phyloP scores from a whole-genome alignment of 2,797 vertebrate genomes.

The Balearica regulorum region DNA sequence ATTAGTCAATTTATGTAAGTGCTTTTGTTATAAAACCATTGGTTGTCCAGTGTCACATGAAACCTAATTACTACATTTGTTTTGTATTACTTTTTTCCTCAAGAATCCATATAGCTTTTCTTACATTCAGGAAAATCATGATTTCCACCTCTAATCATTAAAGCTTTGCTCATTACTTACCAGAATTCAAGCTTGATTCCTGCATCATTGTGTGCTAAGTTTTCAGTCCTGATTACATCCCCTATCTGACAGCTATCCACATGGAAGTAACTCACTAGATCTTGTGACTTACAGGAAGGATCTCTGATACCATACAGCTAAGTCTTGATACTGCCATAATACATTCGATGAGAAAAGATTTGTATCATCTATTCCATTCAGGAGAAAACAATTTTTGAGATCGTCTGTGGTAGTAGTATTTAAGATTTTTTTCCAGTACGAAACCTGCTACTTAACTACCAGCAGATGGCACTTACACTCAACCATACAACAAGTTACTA shows the following conservation, averaged over 20 bases:
- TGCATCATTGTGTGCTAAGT: not conserved
- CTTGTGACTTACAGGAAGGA: not conserved
- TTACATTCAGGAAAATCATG: not conserved
- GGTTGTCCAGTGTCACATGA: not conserved
- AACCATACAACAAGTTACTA: not conserved
- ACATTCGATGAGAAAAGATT: not conserved
- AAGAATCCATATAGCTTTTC: not conserved
- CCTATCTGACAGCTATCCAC: not conserved
- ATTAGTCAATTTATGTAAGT: not conserved
- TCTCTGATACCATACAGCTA: not conserved
- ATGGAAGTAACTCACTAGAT: not conserved
- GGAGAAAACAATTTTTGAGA: not conserved
- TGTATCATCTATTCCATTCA: not conserved
- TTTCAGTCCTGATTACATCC: not conserved
- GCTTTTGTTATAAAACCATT: not conserved
- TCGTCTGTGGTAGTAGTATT: too few relatives aligned
- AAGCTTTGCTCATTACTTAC: not conserved
- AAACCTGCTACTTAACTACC: not conserved
- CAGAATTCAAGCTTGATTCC: not conserved
- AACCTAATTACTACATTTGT: not conserved
- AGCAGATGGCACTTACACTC: not conserved
- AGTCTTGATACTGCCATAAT: not conserved
- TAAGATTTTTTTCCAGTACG: not conserved
- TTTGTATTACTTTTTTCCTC: not conserved
- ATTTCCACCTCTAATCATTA: not conserved